Conservation (phyloP, 2,888 invertebrate species). For the Trichacis sp. region DNA sequence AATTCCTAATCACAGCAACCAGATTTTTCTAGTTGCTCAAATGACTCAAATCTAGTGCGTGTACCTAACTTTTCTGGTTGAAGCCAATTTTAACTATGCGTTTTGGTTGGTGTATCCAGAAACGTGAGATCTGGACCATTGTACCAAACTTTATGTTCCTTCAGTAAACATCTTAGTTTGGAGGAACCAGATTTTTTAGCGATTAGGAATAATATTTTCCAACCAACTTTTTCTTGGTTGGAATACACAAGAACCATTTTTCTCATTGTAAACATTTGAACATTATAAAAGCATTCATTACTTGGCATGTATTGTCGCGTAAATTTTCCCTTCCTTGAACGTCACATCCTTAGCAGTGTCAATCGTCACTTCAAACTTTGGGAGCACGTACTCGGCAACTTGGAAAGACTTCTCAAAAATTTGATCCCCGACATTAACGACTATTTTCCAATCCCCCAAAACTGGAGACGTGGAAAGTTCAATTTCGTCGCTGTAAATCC, state of each 20-base stretch:
- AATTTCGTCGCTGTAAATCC: slow-evolving; percentile 82
- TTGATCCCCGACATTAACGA: slow-evolving; percentile 76
- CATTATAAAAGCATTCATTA: slow-evolving; percentile 68
- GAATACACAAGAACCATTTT: no score
- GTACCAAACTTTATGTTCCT: no score
- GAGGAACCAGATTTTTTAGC: no score
- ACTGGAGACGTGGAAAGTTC: slow-evolving; percentile 85
- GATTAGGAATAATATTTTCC: neutral
- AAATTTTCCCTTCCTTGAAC: slow-evolving; percentile 82
- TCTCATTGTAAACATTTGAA: no score
- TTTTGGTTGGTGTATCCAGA: no score
- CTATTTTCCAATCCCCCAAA: slow-evolving; percentile 89
- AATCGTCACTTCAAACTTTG: slow-evolving; percentile 91
- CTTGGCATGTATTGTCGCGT: slow-evolving; percentile 85
- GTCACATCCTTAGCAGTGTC: slow-evolving; percentile 86
- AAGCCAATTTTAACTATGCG: no score
- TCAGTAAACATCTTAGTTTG: no score
- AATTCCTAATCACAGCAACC: neutral
- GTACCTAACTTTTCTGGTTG: no score
- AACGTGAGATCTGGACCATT: no score
- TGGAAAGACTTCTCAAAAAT: slow-evolving; percentile 79
- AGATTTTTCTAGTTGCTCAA: no score
- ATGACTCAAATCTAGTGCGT: neutral
- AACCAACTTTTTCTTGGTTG: no score
- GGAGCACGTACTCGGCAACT: slow-evolving; percentile 92